Percentiles rank a stretch among this genome's conserved stretches.
Evolutionary conservation across 2,113 vertebrate genomes (phyloP).

Genomic region (Sorex araneus): DNA sequence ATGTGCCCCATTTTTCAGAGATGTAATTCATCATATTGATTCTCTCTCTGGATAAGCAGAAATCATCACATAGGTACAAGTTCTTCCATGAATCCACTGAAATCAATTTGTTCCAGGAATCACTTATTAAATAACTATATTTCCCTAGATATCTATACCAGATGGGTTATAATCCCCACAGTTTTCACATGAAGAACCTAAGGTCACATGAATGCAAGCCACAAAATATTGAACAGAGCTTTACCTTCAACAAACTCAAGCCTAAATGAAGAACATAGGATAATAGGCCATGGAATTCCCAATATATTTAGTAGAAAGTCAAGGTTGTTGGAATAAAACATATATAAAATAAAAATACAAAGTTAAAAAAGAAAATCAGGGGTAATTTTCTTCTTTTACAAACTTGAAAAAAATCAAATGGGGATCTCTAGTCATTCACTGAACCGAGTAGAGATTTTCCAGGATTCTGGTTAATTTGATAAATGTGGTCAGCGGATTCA

Average conservation of each 20-base stretch:
- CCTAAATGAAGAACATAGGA: not conserved
- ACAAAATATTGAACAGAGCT: not conserved
- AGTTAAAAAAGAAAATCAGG: not conserved
- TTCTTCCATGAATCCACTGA: rapidly evolving
- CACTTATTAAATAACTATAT: not conserved
- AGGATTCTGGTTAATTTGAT: constrained; percentile 40
- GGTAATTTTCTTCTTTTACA: not conserved
- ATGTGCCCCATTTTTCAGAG: not conserved
- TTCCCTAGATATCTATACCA: not conserved
- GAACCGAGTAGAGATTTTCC: not conserved
- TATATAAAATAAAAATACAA: not conserved
- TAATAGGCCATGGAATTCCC: no score
- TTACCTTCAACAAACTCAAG: not conserved
- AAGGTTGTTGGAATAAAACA: not conserved
- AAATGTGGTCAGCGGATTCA: not conserved
- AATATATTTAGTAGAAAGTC: no score
- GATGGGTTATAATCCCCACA: not conserved
- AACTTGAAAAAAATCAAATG: not conserved
- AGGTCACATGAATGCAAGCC: not conserved
- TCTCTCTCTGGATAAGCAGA: not conserved
- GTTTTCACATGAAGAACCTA: not conserved
- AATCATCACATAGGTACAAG: no score
- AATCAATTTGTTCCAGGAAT: not conserved
- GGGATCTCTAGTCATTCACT: not conserved
- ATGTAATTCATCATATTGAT: not conserved